A percentile compares a stretch with the other conserved stretches of the same genome.
These are phyloP conservation scores for Fundulus diaphanus DNA, from an alignment of 2,797 vertebrate genomes.

Conservation along the genomic window DNA sequence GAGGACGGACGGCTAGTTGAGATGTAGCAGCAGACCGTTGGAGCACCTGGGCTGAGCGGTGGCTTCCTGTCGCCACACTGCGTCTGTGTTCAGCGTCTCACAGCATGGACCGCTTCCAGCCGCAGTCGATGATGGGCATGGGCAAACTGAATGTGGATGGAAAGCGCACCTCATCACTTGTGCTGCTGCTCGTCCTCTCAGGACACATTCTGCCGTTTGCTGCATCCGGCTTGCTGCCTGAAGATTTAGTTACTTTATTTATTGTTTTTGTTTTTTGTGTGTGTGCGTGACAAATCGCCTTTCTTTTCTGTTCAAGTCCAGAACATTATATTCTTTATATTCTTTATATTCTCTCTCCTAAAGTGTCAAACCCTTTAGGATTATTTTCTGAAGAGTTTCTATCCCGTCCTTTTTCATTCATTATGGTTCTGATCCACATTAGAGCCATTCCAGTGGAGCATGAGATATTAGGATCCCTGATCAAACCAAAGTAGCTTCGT, in stretches of 20 bases:
- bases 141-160: conserved; percentile 19
- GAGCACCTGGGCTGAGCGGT: conserved; percentile 15
- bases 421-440: too few species aligned
- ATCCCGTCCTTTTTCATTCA: too few species aligned
- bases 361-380: too few species aligned
- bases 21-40: neutral
- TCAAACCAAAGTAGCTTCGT: too few species aligned
- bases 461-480: too few species aligned
- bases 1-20: neutral
- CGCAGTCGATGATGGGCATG: conserved; percentile 29
- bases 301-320: neutral
- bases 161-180: neutral
- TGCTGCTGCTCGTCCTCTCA: conserved; percentile 27
- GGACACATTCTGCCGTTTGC: conserved; percentile 22
- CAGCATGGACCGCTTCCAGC: conserved; percentile 40
- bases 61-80: conserved; percentile 13
- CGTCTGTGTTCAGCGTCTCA: conserved; percentile 46
- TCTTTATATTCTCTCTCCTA: neutral
- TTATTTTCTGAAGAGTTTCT: too few species aligned
- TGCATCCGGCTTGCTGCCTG: conserved; percentile 41
- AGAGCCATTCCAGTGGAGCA: too few species aligned
- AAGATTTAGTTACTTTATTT: too few species aligned
- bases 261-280: too few species aligned
- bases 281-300: neutral
- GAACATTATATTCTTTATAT: too few species aligned